Evolutionary conservation across 1,140 invertebrate genomes (phyloP).

Genomic region (Anthonomus grandis): DNA sequence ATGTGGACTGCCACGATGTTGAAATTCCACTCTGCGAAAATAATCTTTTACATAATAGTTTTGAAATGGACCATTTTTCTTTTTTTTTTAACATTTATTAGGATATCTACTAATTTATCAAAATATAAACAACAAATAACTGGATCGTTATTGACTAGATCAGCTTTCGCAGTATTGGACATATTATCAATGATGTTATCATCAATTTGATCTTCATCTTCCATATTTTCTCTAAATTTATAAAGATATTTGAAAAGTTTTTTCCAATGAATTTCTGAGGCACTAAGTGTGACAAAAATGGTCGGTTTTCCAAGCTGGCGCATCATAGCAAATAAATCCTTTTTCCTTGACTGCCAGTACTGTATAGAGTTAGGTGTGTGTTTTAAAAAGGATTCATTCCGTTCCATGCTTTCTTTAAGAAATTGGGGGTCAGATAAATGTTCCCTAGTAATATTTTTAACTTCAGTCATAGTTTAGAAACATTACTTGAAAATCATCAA

Average conservation of each 20-base stretch:
- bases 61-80: too few species aligned
- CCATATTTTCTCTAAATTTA: too few species aligned
- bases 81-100: too few species aligned
- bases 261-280: neutral
- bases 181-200: neutral
- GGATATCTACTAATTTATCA: neutral
- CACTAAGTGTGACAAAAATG: neutral
- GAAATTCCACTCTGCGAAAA: too few species aligned
- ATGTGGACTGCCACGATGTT: too few species aligned
- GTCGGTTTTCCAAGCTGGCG: neutral
- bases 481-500: neutral
- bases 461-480: neutral
- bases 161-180: neutral
- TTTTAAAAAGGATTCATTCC: too few species aligned
- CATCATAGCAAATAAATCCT: neutral
- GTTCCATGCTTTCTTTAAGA: too few species aligned
- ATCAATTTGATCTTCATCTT: neutral
- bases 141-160: neutral
- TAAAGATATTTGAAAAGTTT: too few species aligned
- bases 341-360: too few species aligned
- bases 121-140: too few species aligned
- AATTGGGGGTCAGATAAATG: neutral
- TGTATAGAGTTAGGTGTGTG: too few species aligned
- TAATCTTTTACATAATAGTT: too few species aligned
- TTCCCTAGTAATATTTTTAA: neutral